These are phyloP conservation scores for Gastracanthus pulcherrimus DNA, from an alignment of 2,888 invertebrate genomes.

Conservation along the genomic window DNA sequence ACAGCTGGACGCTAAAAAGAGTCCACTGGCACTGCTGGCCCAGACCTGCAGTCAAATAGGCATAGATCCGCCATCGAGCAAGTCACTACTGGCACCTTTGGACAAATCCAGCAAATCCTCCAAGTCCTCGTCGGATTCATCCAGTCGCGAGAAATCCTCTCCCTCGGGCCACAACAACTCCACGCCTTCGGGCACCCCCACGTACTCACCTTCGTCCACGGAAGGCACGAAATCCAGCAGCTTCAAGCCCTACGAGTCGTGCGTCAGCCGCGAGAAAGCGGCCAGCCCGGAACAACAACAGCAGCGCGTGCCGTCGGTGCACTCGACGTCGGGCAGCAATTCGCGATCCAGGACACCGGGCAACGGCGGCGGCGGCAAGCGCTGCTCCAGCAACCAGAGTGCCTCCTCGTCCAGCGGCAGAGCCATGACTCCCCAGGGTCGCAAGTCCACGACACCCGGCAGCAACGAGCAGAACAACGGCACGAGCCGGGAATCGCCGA, in stretches of 20 bases:
- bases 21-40: conserved; percentile 95
- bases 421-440: conserved; percentile 74
- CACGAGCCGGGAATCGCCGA: conserved; percentile 68
- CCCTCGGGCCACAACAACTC: conserved; percentile 62
- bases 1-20: conserved; percentile 98
- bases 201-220: conserved; percentile 77
- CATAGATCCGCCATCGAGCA: conserved; percentile 88
- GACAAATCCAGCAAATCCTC: conserved; percentile 81
- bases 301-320: conserved; percentile 78
- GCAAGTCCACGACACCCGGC: conserved; percentile 82
- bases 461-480: conserved; percentile 63
- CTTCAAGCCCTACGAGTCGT: conserved; percentile 89
- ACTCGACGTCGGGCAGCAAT: conserved; percentile 70
- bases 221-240: conserved; percentile 79
- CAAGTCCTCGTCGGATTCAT: conserved; percentile 74
- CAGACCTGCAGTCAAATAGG: conserved; percentile 99
- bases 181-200: conserved; percentile 51
- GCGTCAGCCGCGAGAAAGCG: conserved; percentile 82
- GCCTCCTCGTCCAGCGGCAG: conserved; percentile 81
- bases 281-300: conserved; percentile 80
- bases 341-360: conserved; percentile 70
- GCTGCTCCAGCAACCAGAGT: conserved; percentile 89
- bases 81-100: conserved; percentile 86
- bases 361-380: conserved; percentile 71
- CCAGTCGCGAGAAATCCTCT: conserved; percentile 80